Conservation (phyloP, 2,113 vertebrate genomes). For the Climacteris rufus region DNA sequence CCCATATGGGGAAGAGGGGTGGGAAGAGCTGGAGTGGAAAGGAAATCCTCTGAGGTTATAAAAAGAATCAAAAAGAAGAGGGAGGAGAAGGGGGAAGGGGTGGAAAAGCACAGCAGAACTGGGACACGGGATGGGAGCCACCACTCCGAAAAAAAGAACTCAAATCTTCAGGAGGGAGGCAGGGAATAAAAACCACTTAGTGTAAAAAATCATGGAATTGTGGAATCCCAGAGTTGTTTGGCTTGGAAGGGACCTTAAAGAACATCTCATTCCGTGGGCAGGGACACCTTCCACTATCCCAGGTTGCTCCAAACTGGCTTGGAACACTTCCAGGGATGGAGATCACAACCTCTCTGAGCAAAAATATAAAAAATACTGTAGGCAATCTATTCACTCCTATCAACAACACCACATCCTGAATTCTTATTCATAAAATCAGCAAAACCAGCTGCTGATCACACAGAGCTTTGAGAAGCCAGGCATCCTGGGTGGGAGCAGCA, state of each 20-base stretch:
- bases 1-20: neutral
- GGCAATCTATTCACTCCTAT: neutral
- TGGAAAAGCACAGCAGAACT: rapidly evolving
- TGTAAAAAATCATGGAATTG: neutral
- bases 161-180: neutral
- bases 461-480: neutral
- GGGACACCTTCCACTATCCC: neutral
- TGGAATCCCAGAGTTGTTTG: neutral
- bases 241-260: neutral
- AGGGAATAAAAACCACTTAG: neutral
- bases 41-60: constrained; percentile 1
- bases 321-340: neutral
- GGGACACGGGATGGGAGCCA: neutral
- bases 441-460: neutral
- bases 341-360: neutral
- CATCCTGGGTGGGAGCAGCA: neutral
- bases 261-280: neutral
- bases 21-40: neutral
- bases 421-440: too few species aligned
- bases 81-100: neutral
- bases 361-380: rapidly evolving
- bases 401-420: neutral
- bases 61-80: neutral
- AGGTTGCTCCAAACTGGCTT: neutral
- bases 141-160: too few species aligned